These are phyloP conservation scores for Macaria liturata DNA, from an alignment of 2,888 invertebrate genomes.

Conservation along the genomic window DNA sequence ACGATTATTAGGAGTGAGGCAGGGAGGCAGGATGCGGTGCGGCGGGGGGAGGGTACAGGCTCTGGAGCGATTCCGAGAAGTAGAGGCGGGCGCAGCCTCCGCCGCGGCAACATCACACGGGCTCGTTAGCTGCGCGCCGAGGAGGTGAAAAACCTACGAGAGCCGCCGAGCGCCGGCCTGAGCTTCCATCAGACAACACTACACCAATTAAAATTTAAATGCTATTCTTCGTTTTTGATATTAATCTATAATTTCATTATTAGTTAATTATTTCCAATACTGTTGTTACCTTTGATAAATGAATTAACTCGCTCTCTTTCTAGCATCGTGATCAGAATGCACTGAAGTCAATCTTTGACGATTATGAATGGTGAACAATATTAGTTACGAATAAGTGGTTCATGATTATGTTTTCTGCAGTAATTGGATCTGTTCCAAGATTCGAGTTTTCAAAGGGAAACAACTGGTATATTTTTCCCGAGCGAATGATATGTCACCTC, in stretches of 20 bases:
- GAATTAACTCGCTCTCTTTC: no score
- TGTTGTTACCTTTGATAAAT: not conserved
- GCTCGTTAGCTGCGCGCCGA: constrained; percentile 68
- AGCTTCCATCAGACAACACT: constrained; percentile 42
- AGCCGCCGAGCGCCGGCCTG: constrained; percentile 38
- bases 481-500: no score
- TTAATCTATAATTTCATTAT: not conserved
- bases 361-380: not conserved
- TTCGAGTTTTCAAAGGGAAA: no score
- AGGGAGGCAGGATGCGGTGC: constrained; percentile 15
- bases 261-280: not conserved
- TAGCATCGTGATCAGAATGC: not conserved
- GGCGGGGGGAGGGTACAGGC: constrained; percentile 25
- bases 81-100: constrained; percentile 62
- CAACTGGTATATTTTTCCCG: no score
- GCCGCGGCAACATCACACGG: constrained; percentile 73
- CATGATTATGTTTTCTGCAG: no score
- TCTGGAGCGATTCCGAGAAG: constrained; percentile 70
- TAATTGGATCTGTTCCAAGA: not conserved
- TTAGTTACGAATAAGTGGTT: not conserved
- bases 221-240: constrained; percentile 37
- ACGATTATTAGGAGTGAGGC: constrained; percentile 54
- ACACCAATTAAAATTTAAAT: constrained; percentile 62
- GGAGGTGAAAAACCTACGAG: constrained; percentile 66
- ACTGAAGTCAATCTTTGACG: not conserved